phyloP scores from a whole-genome alignment of 2,888 invertebrate genomes.

The Beris chalybata region DNA sequence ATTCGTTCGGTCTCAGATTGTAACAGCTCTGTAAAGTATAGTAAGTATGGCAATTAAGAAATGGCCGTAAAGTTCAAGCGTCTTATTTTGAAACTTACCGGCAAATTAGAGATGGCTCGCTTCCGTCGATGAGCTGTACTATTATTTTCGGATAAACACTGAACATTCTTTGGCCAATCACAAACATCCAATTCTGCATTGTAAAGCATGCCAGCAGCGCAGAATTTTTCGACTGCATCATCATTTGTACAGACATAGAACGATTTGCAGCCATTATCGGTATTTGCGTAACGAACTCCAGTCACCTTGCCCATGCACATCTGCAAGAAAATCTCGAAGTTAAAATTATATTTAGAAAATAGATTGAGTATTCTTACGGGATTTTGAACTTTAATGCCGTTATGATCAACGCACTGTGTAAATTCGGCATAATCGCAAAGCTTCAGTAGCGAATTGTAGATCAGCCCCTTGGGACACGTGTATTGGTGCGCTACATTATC shows the following conservation, averaged over 20 bases:
- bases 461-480: constrained; percentile 15
- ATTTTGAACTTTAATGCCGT: neutral
- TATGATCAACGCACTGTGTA: constrained; percentile 16
- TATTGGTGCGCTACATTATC: constrained; percentile 13
- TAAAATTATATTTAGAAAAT: neutral
- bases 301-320: constrained; percentile 5
- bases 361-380: neutral
- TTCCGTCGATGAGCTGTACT: neutral
- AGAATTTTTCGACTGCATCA: constrained; percentile 14
- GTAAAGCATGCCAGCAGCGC: constrained; percentile 16
- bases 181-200: constrained; percentile 7
- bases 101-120: constrained; percentile 2
- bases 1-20: neutral
- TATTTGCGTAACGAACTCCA: neutral
- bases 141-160: neutral
- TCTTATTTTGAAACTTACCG: constrained; percentile 1
- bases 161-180: constrained; percentile 26
- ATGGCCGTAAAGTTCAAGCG: no score
- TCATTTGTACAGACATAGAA: constrained; percentile 12
- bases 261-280: constrained; percentile 9
- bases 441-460: constrained; percentile 11
- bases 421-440: constrained; percentile 23
- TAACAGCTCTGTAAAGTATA: neutral
- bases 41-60: no score
- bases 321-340: neutral